Evolutionary conservation across 1,140 invertebrate genomes (phyloP), one percentile per base, ranked within the genome.

Genomic region (Lasioglossum baleicum): DNA sequence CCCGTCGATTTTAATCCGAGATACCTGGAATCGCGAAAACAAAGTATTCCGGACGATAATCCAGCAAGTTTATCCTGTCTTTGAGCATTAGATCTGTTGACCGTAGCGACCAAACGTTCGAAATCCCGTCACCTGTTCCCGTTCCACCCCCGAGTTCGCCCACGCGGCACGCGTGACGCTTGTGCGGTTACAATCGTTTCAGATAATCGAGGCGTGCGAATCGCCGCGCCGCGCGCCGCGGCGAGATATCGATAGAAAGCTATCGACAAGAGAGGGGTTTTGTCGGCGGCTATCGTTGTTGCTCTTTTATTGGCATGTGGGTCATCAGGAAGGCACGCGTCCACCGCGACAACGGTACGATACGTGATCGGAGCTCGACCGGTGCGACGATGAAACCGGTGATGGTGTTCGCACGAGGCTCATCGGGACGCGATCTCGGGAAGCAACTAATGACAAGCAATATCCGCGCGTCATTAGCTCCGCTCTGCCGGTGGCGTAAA

Each of bases 381-480:
- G 11, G 4, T 10, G 13, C 42, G 10, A 53, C 13, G 20, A 17
- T 2, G 3, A 10, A 10, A 53, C 15, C 61, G 13, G 68, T 40
- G 73, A 31, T 67, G 78, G 48, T 61, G 17, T 84, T 85, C 79
- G 13, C 82, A 85, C 70, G 70, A 53, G 58, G 79, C 72, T 85
- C 68, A 82, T 53, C 74, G 8, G 44, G 6, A 60, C 71, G 70
- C 15, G 10, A 10, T 48, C 56, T 35, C 65, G 20, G 31, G 56
- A 64, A 31, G n/a, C 20, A 17, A 13, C 7, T 78, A 78, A 78
- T 26, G 67, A 71, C 10, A 61, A 35, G 60, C 61, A 22, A 71
- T 60, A 58, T 10, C 53, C 42, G 26, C 53, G 26, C 42, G 56
- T 58, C 35, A 63, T 73, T 53, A 67, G 15, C 78, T 1, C 26